These are phyloP conservation scores for Aphis gossypii DNA, from an alignment of 1,140 invertebrate species.

Conservation along the genomic window DNA sequence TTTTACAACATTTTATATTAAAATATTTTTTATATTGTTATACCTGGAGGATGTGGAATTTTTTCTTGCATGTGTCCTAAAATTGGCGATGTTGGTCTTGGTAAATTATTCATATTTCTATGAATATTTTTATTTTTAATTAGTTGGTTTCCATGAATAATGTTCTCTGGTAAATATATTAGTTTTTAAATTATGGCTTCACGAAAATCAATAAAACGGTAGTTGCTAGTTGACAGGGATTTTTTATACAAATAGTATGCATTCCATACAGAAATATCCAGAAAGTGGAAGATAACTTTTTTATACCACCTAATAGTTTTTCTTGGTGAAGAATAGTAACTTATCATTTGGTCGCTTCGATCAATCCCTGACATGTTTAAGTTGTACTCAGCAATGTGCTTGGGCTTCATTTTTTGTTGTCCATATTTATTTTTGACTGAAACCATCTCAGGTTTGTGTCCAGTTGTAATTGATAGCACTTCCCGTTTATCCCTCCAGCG, in stretches of 20 bases:
- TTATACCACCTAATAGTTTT: too few species aligned
- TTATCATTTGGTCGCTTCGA: background rate
- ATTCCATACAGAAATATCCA: conserved; percentile 7
- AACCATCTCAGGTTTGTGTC: background rate
- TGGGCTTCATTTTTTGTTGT: background rate
- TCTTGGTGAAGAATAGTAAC: too few species aligned
- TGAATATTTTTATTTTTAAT: background rate
- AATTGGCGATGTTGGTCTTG: too few species aligned
- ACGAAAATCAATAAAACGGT: background rate
- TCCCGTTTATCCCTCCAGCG: background rate
- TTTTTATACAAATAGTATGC: background rate
- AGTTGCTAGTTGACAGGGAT: background rate
- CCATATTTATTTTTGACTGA: background rate
- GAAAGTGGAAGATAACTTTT: too few species aligned
- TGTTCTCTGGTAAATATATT: background rate
- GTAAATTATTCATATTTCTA: too few species aligned
- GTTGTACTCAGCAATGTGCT: background rate
- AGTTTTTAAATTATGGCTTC: too few species aligned
- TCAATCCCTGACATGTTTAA: background rate
- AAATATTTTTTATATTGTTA: conserved; percentile 6
- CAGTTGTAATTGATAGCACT: background rate
- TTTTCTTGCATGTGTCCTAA: too few species aligned
- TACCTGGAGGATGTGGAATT: too few species aligned
- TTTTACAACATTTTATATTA: background rate
- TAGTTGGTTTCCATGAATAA: conserved; percentile 10